These are phyloP conservation scores for Huso huso DNA, from an alignment of 2,797 vertebrate species.

Conservation along the genomic window DNA sequence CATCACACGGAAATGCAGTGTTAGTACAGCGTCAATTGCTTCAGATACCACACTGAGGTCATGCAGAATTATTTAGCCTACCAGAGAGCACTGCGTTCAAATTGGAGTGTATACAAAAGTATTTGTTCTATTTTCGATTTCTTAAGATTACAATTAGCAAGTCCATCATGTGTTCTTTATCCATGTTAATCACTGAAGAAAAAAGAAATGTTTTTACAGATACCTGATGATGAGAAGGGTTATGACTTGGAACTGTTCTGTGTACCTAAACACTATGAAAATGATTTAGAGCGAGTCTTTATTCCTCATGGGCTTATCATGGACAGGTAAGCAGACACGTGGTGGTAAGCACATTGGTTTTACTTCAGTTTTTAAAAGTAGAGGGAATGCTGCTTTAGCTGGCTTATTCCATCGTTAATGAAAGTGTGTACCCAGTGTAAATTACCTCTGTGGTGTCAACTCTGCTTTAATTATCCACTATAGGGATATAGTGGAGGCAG, in stretches of 20 bases:
- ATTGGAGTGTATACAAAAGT: conserved; percentile 5
- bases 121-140: neutral
- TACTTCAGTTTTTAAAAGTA: no score
- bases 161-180: neutral
- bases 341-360: no score
- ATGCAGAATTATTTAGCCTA: neutral
- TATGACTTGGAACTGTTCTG: conserved; percentile 67
- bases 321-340: conserved; percentile 55
- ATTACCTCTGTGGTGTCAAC: no score
- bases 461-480: no score
- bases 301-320: conserved; percentile 76
- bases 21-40: no score
- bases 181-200: neutral
- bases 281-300: conserved; percentile 67
- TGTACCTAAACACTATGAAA: conserved; percentile 67
- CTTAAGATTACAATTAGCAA: neutral
- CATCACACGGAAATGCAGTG: no score
- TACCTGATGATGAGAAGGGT: conserved; percentile 58
- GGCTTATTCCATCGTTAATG: no score
- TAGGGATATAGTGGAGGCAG: no score
- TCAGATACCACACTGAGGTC: no score
- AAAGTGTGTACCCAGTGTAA: neutral
- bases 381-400: no score
- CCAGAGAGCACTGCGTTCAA: neutral
- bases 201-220: conserved; percentile 37